A percentile compares a stretch with the other conserved stretches of the same genome.
phyloP scores from a whole-genome alignment of 2,888 invertebrate genomes.

The Campoplex nolae region DNA sequence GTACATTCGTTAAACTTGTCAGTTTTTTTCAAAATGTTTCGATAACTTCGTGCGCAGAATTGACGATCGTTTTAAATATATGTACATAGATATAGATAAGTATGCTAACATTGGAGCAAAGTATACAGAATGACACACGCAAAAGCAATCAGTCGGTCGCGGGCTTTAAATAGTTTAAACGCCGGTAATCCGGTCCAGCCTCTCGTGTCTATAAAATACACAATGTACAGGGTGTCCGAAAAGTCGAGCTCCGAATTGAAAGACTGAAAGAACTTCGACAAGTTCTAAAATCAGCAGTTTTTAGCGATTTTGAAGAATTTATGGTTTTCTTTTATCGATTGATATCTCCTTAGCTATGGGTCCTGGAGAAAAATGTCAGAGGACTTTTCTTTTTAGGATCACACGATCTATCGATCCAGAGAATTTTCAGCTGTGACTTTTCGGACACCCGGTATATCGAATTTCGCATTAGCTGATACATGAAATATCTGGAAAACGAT shows the following conservation, averaged over 20 bases:
- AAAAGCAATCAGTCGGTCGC: slow-evolving; percentile 65
- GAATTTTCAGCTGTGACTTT: not conserved
- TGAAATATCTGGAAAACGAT: not conserved
- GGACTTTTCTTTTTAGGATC: not conserved
- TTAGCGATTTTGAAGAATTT: not conserved
- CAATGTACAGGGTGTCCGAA: slow-evolving; percentile 5
- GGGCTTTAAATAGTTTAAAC: slow-evolving; percentile 71
- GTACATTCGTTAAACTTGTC: not conserved
- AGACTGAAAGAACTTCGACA: not conserved
- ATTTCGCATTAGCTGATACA: not conserved
- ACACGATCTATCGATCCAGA: not conserved
- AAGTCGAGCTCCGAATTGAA: not conserved
- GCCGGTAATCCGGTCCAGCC: slow-evolving; percentile 71
- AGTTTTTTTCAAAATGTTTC: not conserved
- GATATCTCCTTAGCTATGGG: not conserved
- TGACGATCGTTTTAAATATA: not conserved
- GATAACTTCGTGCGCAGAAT: slow-evolving; percentile 1
- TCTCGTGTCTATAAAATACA: slow-evolving; percentile 36
- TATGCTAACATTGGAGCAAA: slow-evolving; percentile 18
- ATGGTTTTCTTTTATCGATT: too few relatives aligned
- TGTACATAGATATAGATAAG: slow-evolving; percentile 28
- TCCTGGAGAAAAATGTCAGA: not conserved
- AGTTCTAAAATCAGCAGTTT: not conserved
- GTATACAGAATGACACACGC: slow-evolving; percentile 58
- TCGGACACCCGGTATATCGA: not conserved